Base-by-base conservation (phyloP, 2,888 invertebrate species). In the Selenia dentaria region DNA sequence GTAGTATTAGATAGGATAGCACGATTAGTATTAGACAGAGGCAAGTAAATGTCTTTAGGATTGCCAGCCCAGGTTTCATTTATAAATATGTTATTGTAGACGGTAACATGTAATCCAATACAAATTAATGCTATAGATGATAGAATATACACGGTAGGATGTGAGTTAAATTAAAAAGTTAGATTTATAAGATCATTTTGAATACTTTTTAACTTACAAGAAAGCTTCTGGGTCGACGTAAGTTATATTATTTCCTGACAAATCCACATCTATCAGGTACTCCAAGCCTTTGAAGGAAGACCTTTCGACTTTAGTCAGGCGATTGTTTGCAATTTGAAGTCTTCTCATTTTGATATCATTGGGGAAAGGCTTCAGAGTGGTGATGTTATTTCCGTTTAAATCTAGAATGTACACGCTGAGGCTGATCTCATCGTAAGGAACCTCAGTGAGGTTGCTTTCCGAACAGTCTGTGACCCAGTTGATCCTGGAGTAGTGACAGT, bases 401-500 rank as follows among this genome's bases (percentile, higher is more conserved):
- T 95, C 94, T 57, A 95, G 79, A 51, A 94, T 89, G 79, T 95
- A 95, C 32, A 94, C 94, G 68, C 94, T 94, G 25, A 90, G 86
- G 65, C 94, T 94, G 44, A 95, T 91, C 62, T 94, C 94, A 39
- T 93, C 92, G 66, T 93, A 93, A 0, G 94, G 94, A 16, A 95
- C 92, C 49, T 91, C 91, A 0, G 94, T 94, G 43, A 95, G 89
- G 78, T 94, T 94, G 79, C 94, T 94, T 64, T 94, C 94, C 0
- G 95, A 95, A 64, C 95, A 95, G 68, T 95, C 95, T 1, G 94
- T 94, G 63, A 95, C 94, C 94, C 94, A 95, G 82, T 95, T 94
- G 65, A 94, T 93, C 50, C 94, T 92, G 79, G 94, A 94, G 79
- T 94, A 95, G 84, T 95, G 94, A 67, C 95, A 95, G 68, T 94